Evolutionary conservation across 2,113 vertebrate species (phyloP).

Genomic region (Alexandromys fortis): DNA sequence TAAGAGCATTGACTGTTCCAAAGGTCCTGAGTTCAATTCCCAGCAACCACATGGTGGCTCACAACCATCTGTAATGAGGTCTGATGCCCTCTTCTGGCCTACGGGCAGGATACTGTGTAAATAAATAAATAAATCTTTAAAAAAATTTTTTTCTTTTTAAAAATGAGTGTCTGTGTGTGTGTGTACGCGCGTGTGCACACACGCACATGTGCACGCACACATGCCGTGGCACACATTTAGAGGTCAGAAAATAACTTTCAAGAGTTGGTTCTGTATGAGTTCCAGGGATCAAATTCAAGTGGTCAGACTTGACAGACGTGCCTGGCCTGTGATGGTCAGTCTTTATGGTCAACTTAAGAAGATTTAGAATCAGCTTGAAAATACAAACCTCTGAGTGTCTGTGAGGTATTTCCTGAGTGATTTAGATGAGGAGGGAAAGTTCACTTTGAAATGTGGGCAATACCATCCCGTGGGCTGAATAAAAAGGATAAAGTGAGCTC

Average conservation of each 20-base stretch:
- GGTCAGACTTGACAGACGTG: not conserved
- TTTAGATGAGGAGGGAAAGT: not conserved
- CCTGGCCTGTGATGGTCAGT: too few relatives aligned
- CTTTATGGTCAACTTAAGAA: too few relatives aligned
- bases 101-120: too few relatives aligned
- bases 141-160: not conserved
- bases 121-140: too few relatives aligned
- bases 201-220: rapidly evolving
- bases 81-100: too few relatives aligned
- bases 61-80: too few relatives aligned
- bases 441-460: not conserved
- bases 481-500: not conserved
- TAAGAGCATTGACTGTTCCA: too few relatives aligned
- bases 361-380: too few relatives aligned
- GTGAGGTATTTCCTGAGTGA: not conserved
- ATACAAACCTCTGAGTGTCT: not conserved
- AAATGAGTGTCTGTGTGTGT: too few relatives aligned
- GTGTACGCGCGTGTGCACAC: too few relatives aligned
- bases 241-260: not conserved
- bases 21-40: too few relatives aligned
- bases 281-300: not conserved
- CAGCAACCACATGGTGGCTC: too few relatives aligned
- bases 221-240: not conserved
- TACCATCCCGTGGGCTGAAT: not conserved
- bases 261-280: not conserved